Percentiles rank a stretch among this genome's conserved stretches.
Evolutionary conservation across 2,113 vertebrate species (phyloP).

Genomic region (Catharus bicknelli): DNA sequence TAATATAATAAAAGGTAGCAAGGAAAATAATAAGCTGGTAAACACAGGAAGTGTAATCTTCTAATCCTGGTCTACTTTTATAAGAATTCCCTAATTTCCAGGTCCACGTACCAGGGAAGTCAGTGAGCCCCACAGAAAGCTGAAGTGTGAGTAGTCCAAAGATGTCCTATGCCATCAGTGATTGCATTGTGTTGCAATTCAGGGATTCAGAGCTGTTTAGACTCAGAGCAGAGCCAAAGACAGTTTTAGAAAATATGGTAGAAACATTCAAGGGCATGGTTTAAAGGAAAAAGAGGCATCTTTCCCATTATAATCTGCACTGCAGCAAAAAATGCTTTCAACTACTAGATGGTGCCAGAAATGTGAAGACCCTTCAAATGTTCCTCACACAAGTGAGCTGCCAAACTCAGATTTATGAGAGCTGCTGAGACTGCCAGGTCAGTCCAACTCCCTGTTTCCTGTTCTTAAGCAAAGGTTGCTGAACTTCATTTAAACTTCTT

Average conservation of each 20-base stretch:
- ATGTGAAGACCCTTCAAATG: not conserved
- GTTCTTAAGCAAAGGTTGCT: conserved; percentile 6
- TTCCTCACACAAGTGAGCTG: not conserved
- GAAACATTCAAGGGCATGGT: not conserved
- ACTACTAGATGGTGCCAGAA: not conserved
- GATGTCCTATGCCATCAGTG: accelerated
- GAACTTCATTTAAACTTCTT: conserved; percentile 11
- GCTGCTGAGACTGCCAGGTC: not conserved
- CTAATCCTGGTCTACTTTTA: not conserved
- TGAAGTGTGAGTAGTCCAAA: not conserved
- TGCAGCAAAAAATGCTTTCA: not conserved
- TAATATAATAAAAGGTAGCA: not conserved
- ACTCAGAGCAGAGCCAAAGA: not conserved
- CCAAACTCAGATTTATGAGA: not conserved
- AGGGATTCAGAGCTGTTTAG: not conserved
- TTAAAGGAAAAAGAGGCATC: not conserved
- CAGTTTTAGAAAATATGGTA: not conserved
- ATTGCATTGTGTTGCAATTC: not conserved
- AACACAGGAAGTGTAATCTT: not conserved
- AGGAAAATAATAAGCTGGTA: not conserved
- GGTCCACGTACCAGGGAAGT: not conserved
- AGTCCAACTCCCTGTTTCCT: not conserved
- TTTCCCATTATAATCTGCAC: not conserved
- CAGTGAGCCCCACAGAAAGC: not conserved
- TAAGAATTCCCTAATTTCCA: not conserved